phyloP scores from a whole-genome alignment of 2,888 invertebrate species.

The Epiblema foenella region DNA sequence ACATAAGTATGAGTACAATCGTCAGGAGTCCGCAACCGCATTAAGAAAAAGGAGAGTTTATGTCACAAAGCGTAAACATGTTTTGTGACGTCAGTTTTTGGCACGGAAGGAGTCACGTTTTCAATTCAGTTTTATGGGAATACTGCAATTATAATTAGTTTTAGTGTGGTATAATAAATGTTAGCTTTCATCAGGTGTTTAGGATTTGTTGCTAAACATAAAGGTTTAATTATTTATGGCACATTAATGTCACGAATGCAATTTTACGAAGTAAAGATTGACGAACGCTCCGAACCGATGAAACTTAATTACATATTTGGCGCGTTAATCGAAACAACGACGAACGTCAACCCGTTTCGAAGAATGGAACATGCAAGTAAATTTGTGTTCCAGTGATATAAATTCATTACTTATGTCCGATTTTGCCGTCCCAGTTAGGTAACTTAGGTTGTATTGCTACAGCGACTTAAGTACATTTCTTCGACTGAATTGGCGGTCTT shows the following conservation, averaged over 20 bases:
- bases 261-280: conserved; percentile 2
- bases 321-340: conserved; percentile 2
- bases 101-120: conserved; percentile 34
- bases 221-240: conserved; percentile 1
- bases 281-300: not conserved
- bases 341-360: not conserved
- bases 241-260: too few relatives aligned
- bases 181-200: conserved; percentile 11
- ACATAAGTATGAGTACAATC: too few relatives aligned
- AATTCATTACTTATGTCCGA: not conserved
- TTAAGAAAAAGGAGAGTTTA: too few relatives aligned
- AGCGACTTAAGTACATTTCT: not conserved
- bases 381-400: not conserved
- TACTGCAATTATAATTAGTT: conserved; percentile 22
- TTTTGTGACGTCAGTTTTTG: conserved; percentile 37
- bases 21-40: too few relatives aligned
- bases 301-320: not conserved
- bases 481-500: conserved; percentile 12
- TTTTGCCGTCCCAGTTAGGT: conserved; percentile 1
- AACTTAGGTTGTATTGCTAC: conserved; percentile 14
- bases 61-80: not conserved
- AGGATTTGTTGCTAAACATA: conserved; percentile 8
- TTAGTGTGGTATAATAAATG: conserved; percentile 24
- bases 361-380: conserved; percentile 4
- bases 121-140: conserved; percentile 23